Evolutionary conservation across 2,797 vertebrate species (phyloP).

Genomic region (Knipowitschia caucasica): DNA sequence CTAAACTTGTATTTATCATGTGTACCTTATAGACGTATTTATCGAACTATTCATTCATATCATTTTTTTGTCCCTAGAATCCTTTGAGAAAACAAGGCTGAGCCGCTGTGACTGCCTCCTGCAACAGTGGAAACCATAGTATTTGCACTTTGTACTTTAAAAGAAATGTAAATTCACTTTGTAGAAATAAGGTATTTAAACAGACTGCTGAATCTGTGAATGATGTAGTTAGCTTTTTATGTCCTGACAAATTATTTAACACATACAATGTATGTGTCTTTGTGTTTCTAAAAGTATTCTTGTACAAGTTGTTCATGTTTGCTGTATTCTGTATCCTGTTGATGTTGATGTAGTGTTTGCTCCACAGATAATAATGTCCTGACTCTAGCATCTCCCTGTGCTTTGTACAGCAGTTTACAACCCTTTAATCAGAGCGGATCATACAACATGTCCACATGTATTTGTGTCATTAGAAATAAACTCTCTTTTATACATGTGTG

Average conservation of each 20-base stretch:
- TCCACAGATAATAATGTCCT: slow-evolving; percentile 46
- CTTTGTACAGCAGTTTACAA: slow-evolving; percentile 66
- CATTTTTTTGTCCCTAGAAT: slow-evolving; percentile 72
- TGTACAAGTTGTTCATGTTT: slow-evolving; percentile 81
- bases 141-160: slow-evolving; percentile 99
- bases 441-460: slow-evolving; percentile 63
- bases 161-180: slow-evolving; percentile 96
- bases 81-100: slow-evolving; percentile 89
- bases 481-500: slow-evolving; percentile 70
- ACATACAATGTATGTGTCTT: slow-evolving; percentile 96
- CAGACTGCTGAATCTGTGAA: slow-evolving; percentile 93
- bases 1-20: too few species aligned
- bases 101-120: slow-evolving; percentile 58
- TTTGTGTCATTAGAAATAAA: slow-evolving; percentile 79
- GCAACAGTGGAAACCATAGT: slow-evolving; percentile 86
- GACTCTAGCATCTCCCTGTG: slow-evolving; percentile 45
- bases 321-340: slow-evolving; percentile 61
- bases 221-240: slow-evolving; percentile 82
- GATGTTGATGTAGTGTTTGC: slow-evolving; percentile 53
- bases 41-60: slow-evolving; percentile 26
- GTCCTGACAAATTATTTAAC: slow-evolving; percentile 80
- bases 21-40: not conserved
- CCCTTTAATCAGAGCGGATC: slow-evolving; percentile 56
- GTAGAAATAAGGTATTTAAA: slow-evolving; percentile 96
- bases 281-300: slow-evolving; percentile 77